Evolutionary conservation across 1,140 invertebrate species (phyloP), one percentile per base, ranked within the genome.

Genomic region (Epicauta chinensis): DNA sequence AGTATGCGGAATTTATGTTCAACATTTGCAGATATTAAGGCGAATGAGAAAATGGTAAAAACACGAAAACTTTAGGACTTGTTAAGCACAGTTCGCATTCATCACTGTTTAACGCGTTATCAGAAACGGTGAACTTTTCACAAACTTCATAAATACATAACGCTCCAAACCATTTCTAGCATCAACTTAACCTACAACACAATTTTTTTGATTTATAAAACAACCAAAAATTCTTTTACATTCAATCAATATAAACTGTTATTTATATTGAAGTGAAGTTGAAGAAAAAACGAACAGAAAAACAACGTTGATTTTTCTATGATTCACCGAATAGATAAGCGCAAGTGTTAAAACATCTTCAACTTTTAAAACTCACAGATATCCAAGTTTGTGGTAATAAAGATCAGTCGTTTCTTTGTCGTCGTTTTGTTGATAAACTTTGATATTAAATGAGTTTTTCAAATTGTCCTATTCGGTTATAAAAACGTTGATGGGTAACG

Each of bases 21-120:
- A 47, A 53, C 58, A 59, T 59, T 59, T 56, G 58, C 58, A 56
- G 58, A 59, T 59, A 59, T 59, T 56, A 59, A 59, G 45, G 46
- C 54, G 41, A 59, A 59, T 55, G 58, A 53, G 58, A 56, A 59
- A 59, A 54, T 59, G 58, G 58, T 59, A 59, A 59, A 56, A 59
- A 59, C 53, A 56, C 14, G 58, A 50, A 56, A 59, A 59, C 41
- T 56, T 59, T 58, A 39, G 42, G 53, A 59, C 54, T 59, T 59
- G 51, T 59, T 59, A 56, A 53, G 50, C 58, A 50, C 41, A 35
- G 43, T 40, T 49, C 53, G 41, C 58, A 59, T 59, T 59, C 54
- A 59, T 59, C 58, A 59, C 51, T 44, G 39, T 59, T 59, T 59
- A 56, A 51, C 49, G 53, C 44, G 53, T 56, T 56, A 59, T 56